Evolutionary conservation across 2,797 vertebrate genomes (phyloP).

Genomic region (Ammospiza maritima): DNA sequence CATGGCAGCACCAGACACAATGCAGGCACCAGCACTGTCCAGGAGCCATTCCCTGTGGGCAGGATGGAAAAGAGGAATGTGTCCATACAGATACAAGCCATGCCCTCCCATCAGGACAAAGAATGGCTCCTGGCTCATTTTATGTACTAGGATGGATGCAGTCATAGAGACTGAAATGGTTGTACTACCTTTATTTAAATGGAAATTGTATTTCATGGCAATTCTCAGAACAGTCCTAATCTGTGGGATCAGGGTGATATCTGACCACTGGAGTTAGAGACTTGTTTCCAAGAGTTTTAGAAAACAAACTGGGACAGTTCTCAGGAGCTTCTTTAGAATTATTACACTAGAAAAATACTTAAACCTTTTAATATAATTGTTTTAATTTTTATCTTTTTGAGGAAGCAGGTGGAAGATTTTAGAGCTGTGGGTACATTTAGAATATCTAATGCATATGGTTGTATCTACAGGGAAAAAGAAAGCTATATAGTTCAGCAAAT

Average conservation of each 20-base stretch:
- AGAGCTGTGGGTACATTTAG: not conserved
- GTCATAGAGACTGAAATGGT: slow-evolving; percentile 21
- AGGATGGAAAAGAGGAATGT: not conserved
- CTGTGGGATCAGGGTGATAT: not conserved
- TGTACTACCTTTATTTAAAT: slow-evolving; percentile 11
- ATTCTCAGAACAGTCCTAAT: slow-evolving; percentile 5
- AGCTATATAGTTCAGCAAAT: slow-evolving; percentile 22
- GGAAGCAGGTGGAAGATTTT: not conserved
- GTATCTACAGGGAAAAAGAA: not conserved
- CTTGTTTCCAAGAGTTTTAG: not conserved
- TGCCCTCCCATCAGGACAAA: not conserved
- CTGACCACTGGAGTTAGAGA: not conserved
- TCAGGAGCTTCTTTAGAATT: not conserved
- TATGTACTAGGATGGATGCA: not conserved
- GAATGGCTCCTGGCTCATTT: not conserved
- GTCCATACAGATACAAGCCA: not conserved
- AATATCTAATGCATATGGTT: not conserved
- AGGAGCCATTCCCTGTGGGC: not conserved
- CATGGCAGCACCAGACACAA: not conserved
- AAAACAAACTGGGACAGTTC: not conserved
- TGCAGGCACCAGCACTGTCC: not conserved
- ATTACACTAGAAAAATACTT: not conserved
- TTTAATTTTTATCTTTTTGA: not conserved
- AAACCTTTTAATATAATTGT: not conserved
- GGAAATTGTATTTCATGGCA: not conserved